Base-by-base conservation (phyloP, 2,797 vertebrate genomes). In the Borostomias antarcticus region DNA sequence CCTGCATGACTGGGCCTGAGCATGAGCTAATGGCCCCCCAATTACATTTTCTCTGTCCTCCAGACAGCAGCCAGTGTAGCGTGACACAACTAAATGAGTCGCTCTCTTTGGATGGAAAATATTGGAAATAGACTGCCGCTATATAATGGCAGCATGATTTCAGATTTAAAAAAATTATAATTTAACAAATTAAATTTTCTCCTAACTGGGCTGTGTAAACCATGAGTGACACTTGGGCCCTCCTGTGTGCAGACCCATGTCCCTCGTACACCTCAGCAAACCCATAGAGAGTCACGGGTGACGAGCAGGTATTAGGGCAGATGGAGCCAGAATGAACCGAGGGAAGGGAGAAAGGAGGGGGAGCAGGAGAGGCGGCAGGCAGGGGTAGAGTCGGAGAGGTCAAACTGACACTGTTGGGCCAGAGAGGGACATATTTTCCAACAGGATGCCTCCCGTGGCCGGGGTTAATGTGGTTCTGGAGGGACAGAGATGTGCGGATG, bases 391-490 rank as follows among this genome's bases (percentile, higher is more conserved):
- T 84, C 83, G 73, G 69, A 90, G 84, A 89, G 91, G 91, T 91
- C 89, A 89, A 87, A 81, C 82, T 66, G 87, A 88, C 88, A 78
- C 81, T 32, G 48, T 63, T 78, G 78, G 81, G 78, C 81, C 74
- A 76, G 59, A 75, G 62, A 87, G 72, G 88, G 80, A 87, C 80
- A 78, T 89, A 85, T 87, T 89, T 92, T 90, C 89, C 86, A 11
- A 73, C 80, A 91, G 91, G 91, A 91, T 92, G 88, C 83, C 83
- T 91, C 86, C 81, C 75, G 85, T 76, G 82, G 81, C 88, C 79
- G 19, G 88, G 91, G 94, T 94, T 94, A 94, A 94, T 92, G 92
- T 92, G 59, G 76, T 89, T 85, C 84, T 88, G 82, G 81, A 89
- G 74, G 85, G 87, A 89, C 87, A 82, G 90, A 93, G 91, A 92